Base-by-base conservation (phyloP, 1,140 invertebrate species). In the Trichoplusia ni region DNA sequence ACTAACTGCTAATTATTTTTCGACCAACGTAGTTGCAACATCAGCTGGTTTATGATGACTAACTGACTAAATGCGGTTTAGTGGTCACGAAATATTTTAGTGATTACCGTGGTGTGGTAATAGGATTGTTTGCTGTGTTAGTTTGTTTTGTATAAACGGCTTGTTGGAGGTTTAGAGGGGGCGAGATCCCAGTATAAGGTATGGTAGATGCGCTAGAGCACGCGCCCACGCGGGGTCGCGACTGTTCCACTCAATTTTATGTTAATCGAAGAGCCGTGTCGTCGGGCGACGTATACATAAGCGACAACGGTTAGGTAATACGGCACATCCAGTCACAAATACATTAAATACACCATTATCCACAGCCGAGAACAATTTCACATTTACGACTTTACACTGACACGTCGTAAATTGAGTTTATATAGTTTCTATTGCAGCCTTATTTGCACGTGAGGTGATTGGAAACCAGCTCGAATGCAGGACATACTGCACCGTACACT, bases 201-300 rank as follows among this genome's bases (percentile, higher is more conserved):
- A 16, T 18, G 37, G 25, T 19, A 23, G 38, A 69, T 71, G 63
- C 54, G 61, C 69, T 40, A 56, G 67, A 44, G 29, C 63, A 25
- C 61, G 76, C 85, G 81, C 87, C 87, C 87, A 90, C 86, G 81
- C 81, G 56, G 47, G 65, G 47, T 76, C 79, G 64, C 60, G 29
- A 58, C 58, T 64, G 65, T 46, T 56, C 64, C 71, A 65, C 70
- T 84, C 81, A 67, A 84, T 86, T 90, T 90, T 90, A 90, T 90
- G 85, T 88, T 90, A 90, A 90, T 90, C 87, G 87, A 90, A 90
- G 84, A 90, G 73, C 77, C 84, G 73, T 90, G 87, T 88, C 84
- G 71, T 65, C 53, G 60, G 66, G 60, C 67, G 74, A 77, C 44
- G 37, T 59, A 49, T 40, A 42, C 66, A 53, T 37, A 61, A 42